Percentiles rank a stretch among this genome's conserved stretches.
Evolutionary conservation across 2,888 invertebrate genomes (phyloP).

Genomic region (Drosophila barbarae): DNA sequence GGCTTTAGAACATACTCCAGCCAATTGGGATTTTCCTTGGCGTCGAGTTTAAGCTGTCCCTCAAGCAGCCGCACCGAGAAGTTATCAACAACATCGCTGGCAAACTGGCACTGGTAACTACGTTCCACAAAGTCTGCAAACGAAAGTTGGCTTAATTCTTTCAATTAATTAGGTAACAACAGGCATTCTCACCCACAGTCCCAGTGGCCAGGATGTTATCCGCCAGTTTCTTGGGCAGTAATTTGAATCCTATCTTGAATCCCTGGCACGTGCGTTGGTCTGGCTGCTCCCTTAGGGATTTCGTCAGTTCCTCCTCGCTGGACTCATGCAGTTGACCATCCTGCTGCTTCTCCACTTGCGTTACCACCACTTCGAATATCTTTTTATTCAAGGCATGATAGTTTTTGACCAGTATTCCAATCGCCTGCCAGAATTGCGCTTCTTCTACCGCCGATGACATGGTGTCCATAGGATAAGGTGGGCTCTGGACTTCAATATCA

Average conservation of each 20-base stretch:
- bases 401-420: slow-evolving; percentile 83
- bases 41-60: slow-evolving; percentile 41
- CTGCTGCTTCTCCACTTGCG: slow-evolving; percentile 48
- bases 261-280: slow-evolving; percentile 44
- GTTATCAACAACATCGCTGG: slow-evolving; percentile 53
- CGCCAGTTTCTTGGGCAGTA: slow-evolving; percentile 66
- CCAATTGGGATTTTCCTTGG: slow-evolving; percentile 60
- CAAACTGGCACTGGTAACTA: slow-evolving; percentile 66
- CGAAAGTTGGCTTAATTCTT: background rate
- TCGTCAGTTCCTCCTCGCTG: slow-evolving; percentile 38
- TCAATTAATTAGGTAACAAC: background rate
- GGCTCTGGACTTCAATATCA: background rate
- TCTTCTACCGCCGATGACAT: slow-evolving; percentile 31
- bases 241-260: slow-evolving; percentile 62
- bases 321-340: slow-evolving; percentile 51
- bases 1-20: slow-evolving; percentile 80
- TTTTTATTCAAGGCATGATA: slow-evolving; percentile 88
- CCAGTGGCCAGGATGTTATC: slow-evolving; percentile 60
- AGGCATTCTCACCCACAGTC: slow-evolving; percentile 58
- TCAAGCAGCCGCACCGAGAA: slow-evolving; percentile 54
- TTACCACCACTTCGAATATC: slow-evolving; percentile 81
- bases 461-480: slow-evolving; percentile 3
- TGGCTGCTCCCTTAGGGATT: slow-evolving; percentile 15
- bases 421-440: slow-evolving; percentile 84
- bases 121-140: slow-evolving; percentile 63